Conservation (phyloP, 2,113 vertebrate species). For the Lepisosteus oculatus region DNA sequence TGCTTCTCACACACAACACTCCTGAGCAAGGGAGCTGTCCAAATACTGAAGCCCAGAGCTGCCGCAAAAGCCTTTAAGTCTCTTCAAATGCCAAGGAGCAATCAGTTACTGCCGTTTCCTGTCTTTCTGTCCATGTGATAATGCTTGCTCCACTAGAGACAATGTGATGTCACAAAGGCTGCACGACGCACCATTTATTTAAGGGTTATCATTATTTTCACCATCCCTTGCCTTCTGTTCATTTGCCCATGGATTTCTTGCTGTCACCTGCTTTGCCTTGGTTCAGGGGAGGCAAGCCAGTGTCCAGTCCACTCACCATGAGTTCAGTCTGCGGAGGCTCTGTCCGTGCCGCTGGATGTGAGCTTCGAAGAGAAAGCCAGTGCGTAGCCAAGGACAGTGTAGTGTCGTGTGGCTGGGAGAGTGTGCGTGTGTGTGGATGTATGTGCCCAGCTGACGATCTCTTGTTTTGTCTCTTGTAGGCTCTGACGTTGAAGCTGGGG, state of each 20-base stretch:
- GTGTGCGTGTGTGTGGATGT: conserved; percentile 46
- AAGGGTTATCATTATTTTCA: too few relatives aligned
- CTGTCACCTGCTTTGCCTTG: neutral
- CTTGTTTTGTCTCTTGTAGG: conserved; percentile 72
- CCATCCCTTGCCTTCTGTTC: neutral
- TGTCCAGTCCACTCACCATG: too few relatives aligned
- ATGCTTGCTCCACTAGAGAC: neutral
- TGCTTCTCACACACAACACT: conserved; percentile 20
- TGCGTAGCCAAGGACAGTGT: neutral
- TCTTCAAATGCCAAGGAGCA: neutral
- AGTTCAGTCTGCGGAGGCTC: neutral
- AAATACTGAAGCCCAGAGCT: conserved; percentile 55
- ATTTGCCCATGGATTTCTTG: neutral
- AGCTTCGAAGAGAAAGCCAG: neutral
- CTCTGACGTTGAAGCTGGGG: conserved; percentile 69
- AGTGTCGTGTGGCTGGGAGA: conserved; percentile 22
- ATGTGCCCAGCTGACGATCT: conserved; percentile 54
- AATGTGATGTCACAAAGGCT: neutral
- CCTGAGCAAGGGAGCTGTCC: conserved; percentile 63
- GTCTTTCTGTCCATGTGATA: conserved; percentile 3
- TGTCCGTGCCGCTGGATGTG: neutral
- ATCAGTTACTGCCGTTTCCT: neutral
- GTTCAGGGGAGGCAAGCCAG: neutral
- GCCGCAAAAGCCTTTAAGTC: neutral
- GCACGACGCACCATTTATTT: neutral